These are phyloP conservation scores for Salminus brasiliensis DNA, from an alignment of 2,113 vertebrate genomes.

Conservation along the genomic window DNA sequence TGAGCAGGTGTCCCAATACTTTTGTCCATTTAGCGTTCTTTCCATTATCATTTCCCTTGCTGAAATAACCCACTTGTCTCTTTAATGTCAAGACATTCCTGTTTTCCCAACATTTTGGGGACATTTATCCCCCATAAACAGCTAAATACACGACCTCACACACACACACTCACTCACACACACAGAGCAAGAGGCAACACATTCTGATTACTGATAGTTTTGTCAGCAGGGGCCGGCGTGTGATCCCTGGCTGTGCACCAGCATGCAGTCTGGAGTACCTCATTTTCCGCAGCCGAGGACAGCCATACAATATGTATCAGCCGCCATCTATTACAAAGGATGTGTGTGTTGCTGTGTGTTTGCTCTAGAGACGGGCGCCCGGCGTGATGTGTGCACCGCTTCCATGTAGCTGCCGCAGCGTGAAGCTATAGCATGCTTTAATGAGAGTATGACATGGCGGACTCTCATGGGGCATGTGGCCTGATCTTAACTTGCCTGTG, in stretches of 20 bases:
- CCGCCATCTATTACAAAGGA: slow-evolving; percentile 33
- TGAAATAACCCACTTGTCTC: no score
- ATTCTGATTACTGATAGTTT: slow-evolving; percentile 43
- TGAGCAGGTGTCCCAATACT: no score
- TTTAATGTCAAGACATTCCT: no score
- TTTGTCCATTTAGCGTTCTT: no score
- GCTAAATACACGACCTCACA: not conserved
- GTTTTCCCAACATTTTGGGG: not conserved
- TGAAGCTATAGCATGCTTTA: slow-evolving; percentile 29
- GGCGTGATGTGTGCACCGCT: slow-evolving; percentile 17
- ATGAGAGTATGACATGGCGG: slow-evolving; percentile 19
- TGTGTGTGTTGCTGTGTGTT: slow-evolving; percentile 13
- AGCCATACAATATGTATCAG: slow-evolving; percentile 42
- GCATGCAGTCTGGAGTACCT: slow-evolving; percentile 37
- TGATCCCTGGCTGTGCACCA: slow-evolving; percentile 32
- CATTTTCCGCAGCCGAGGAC: slow-evolving; percentile 31
- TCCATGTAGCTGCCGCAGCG: slow-evolving; percentile 8
- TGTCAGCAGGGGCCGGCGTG: slow-evolving; percentile 40
- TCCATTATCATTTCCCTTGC: no score
- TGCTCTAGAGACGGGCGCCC: slow-evolving; percentile 29
- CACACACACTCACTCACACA: slow-evolving; percentile 4
- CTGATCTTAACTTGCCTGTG: slow-evolving; percentile 24
- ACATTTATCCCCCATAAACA: not conserved
- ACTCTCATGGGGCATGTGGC: not conserved
- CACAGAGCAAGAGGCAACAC: slow-evolving; percentile 28